These are phyloP conservation scores for Neuroterus valhalla DNA, from an alignment of 1,140 invertebrate genomes.

Conservation along the genomic window DNA sequence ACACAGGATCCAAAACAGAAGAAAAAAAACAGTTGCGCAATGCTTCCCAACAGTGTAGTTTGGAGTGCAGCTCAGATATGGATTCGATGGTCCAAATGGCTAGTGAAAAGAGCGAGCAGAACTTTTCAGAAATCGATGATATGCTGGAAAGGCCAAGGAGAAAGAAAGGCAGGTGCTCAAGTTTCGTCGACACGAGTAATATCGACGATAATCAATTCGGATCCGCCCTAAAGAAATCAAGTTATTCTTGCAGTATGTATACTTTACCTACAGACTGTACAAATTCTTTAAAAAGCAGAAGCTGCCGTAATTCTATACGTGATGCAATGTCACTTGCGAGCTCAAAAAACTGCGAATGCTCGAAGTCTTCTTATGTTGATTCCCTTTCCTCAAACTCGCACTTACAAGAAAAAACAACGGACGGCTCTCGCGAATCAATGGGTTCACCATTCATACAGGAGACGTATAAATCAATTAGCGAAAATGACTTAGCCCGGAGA, in stretches of 20 bases:
- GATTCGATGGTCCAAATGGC: slow-evolving; percentile 80
- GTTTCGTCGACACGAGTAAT: slow-evolving; percentile 47
- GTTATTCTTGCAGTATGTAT: slow-evolving; percentile 65
- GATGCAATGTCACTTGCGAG: slow-evolving; percentile 61
- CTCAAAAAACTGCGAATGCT: slow-evolving; percentile 60
- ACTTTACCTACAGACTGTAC: slow-evolving; percentile 58
- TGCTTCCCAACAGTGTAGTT: slow-evolving; percentile 76
- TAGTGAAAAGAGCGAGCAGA: slow-evolving; percentile 68
- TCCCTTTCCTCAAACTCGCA: slow-evolving; percentile 51
- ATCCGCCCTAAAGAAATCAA: slow-evolving; percentile 43
- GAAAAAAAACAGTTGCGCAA: slow-evolving; percentile 75
- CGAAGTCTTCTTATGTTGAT: slow-evolving; percentile 59
- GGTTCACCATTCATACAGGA: slow-evolving; percentile 40
- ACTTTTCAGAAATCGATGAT: slow-evolving; percentile 68
- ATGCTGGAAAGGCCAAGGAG: slow-evolving; percentile 35
- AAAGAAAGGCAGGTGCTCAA: slow-evolving; percentile 41
- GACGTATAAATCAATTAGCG: slow-evolving; percentile 40
- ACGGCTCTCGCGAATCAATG: slow-evolving; percentile 49
- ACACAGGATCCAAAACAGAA: slow-evolving; percentile 73
- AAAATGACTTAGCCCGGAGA: slow-evolving; percentile 32
- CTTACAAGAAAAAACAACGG: slow-evolving; percentile 48
- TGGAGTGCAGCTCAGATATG: slow-evolving; percentile 85
- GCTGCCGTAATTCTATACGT: slow-evolving; percentile 65
- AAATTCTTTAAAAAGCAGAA: slow-evolving; percentile 54
- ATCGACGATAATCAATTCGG: slow-evolving; percentile 35